phyloP scores from a whole-genome alignment of 2,113 vertebrate species.

The Bagarius yarrelli region DNA sequence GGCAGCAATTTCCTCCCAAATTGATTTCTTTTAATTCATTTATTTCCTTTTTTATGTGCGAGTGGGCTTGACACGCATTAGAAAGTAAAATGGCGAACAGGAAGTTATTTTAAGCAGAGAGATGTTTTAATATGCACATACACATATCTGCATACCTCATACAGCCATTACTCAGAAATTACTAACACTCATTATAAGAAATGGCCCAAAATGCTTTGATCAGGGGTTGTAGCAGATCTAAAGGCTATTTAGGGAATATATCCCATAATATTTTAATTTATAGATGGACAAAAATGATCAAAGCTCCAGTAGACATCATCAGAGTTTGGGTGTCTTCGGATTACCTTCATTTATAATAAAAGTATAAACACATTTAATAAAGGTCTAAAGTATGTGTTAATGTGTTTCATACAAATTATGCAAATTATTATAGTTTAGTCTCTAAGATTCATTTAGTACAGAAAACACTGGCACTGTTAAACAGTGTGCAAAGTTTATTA shows the following conservation, averaged over 20 bases:
- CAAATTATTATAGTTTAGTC: too few species aligned
- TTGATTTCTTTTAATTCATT: conserved; percentile 55
- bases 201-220: neutral
- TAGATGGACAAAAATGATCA: neutral
- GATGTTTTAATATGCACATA: conserved; percentile 8
- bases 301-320: neutral
- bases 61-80: conserved; percentile 55
- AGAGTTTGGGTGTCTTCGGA: neutral
- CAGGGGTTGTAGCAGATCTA: neutral
- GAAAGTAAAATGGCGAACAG: conserved; percentile 56
- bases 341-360: neutral
- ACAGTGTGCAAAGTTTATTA: too few species aligned
- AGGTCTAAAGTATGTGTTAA: neutral
- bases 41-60: conserved; percentile 44
- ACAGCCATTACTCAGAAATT: neutral
- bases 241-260: neutral
- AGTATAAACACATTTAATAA: neutral
- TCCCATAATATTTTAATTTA: neutral
- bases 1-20: conserved; percentile 57
- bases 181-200: neutral
- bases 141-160: neutral
- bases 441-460: too few species aligned
- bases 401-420: too few species aligned
- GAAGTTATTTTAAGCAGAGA: conserved; percentile 28
- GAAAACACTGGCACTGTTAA: too few species aligned